Evolutionary conservation across 2,797 vertebrate species (phyloP), one percentile per base, ranked within the genome.

Genomic region (Esox lucius): DNA sequence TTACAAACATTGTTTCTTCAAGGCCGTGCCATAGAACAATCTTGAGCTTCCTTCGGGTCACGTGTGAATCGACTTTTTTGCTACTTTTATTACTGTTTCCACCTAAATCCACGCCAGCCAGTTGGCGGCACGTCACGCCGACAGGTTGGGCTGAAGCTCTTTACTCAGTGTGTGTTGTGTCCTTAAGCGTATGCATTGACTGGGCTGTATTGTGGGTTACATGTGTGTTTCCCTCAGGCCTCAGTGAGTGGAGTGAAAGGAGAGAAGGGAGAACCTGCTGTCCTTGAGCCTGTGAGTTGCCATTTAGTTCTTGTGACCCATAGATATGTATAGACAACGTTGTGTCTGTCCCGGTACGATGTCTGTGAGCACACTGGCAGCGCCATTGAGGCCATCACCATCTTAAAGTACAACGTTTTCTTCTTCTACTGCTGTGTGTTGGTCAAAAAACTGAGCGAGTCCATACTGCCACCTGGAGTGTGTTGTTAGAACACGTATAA

Each of bases 191-290:
- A 70, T 80, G 73, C 91, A 84, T 88, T 94, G 89, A 95, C 88
- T 88, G 84, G 64, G 74, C 83, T 91, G 80, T 90, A 87, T 87
- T 93, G 91, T 92, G 91, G 94, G 92, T 90, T 95, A 94, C 91
- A 93, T 95, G 90, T 96, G 87, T 97, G 94, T 95, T 89, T 94
- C 91, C 91, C 91, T 91, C 95, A 97, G 96, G 92, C 91, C 70
- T 87, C 89, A 51, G 77, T 94, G 87, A 93, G 89, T 81, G 95
- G 92, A 76, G 82, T 91, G 76, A 98, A 98, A 87, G 97, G 97
- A 88, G 96, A 97, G 78, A 97, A 98, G 81, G 97, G 97, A 69
- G 95, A 97, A 0, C 94, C 96, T 8, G 97, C 97, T 0, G 94
- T 96, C 67, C 59, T 98, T 70, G 97, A 98, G 83, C 94, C 97